Conservation (phyloP, 2,113 vertebrate species). For the Labeo catla region DNA sequence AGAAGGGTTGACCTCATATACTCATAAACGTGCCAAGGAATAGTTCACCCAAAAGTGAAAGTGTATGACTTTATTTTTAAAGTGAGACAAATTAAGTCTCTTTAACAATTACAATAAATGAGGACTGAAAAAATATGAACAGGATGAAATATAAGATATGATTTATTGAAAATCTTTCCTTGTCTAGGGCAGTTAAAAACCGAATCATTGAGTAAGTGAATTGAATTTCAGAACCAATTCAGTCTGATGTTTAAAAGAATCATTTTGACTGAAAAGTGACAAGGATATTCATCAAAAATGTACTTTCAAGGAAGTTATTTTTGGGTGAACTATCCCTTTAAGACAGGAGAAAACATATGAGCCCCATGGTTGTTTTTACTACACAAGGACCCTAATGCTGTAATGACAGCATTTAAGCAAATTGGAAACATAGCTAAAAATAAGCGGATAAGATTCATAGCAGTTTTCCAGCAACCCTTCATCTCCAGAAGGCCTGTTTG, state of each 20-base stretch:
- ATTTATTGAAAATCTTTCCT: not conserved
- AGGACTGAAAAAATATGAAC: not conserved
- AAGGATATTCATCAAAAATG: too few relatives aligned
- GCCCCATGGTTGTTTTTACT: conserved; percentile 7
- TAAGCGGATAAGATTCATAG: conserved; percentile 16
- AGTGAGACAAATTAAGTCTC: not conserved
- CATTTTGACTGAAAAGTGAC: not conserved
- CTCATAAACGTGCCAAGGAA: not conserved
- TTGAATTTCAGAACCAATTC: not conserved
- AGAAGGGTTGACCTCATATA: conserved; percentile 4
- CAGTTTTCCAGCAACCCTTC: conserved; percentile 29
- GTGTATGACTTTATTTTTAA: not conserved
- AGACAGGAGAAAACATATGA: conserved; percentile 8
- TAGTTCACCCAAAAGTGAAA: not conserved
- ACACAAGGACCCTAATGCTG: not conserved
- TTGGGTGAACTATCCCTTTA: not conserved
- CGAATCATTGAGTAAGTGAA: not conserved
- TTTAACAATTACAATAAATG: not conserved
- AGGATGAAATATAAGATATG: not conserved
- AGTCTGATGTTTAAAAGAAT: not conserved
- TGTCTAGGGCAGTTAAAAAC: not conserved
- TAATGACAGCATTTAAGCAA: conserved; percentile 37
- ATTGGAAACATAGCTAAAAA: conserved; percentile 33
- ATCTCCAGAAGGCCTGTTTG: conserved; percentile 17
- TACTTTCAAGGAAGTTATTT: not conserved